Base-by-base conservation (phyloP, 2,888 invertebrate species). In the Lamproptera curius region DNA sequence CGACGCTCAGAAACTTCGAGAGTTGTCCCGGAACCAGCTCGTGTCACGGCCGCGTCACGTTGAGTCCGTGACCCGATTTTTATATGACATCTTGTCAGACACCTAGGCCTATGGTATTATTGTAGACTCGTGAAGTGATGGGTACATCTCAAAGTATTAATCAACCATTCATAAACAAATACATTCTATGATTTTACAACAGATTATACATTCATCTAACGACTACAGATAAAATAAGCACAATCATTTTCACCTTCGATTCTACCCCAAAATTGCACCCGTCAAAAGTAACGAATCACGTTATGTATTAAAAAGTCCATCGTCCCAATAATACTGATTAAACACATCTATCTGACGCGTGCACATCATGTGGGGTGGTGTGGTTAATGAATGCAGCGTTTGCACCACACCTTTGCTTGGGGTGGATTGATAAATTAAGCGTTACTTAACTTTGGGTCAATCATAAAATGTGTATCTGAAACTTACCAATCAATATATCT, bases 321-420 rank as follows among this genome's bases (percentile, higher is more conserved):
- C 14, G 28, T 9, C 16, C 31, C 46, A 46, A 36, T 42, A 41
- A 36, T 46, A 16, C 36, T 46, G 40, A 46, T 46, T 46, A 46
- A 46, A 46, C 36, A 41, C 46, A 28, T 41, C 31, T 36, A 46
- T n/a, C 42, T 36, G 54, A 28, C 54, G 53, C 50, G 49, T 55
- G 50, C 46, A 50, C 53, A 50, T 37, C 38, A 55, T 31, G 23
- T 53, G 46, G 38, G 38, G 50, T 56, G 61, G 62, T 67, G 65
- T 58, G 51, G 62, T 58, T 66, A 68, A 70, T 66, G 64, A 63
- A 60, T 57, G 55, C 58, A 58, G 53, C 55, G 56, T 58, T 57
- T 60, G 58, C 42, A 46, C 51, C 64, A 58, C 67, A 61, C 69
- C 69, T 67, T 58, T 65, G 47, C 14, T 17, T 47, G 34, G 9